Percentiles rank a stretch among this genome's conserved stretches.
These are phyloP conservation scores for Ichneumoninae sp. DNA, from an alignment of 2,888 invertebrate species.

Conservation along the genomic window DNA sequence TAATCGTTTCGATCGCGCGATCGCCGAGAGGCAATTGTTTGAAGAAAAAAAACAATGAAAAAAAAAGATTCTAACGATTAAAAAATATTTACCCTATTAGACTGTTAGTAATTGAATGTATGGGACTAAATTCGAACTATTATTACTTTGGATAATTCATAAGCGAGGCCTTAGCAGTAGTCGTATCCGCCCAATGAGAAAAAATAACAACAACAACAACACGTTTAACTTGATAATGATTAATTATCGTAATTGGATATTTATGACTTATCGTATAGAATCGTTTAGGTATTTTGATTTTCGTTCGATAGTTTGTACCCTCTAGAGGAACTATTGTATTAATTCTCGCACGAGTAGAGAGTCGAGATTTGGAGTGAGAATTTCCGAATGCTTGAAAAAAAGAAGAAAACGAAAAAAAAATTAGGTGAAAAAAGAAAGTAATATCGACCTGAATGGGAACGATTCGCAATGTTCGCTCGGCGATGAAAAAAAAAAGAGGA, in stretches of 20 bases:
- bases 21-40: conserved; percentile 69
- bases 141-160: conserved; percentile 77
- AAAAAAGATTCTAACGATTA: conserved; percentile 56
- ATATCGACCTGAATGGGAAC: not conserved
- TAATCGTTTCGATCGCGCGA: conserved; percentile 72
- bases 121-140: conserved; percentile 78
- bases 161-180: conserved; percentile 84
- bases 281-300: conserved; percentile 30
- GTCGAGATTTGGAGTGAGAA: conserved; percentile 3
- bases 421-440: conserved; percentile 8
- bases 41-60: conserved; percentile 43
- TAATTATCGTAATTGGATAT: conserved; percentile 58
- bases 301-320: conserved; percentile 53
- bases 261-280: conserved; percentile 38
- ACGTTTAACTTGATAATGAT: conserved; percentile 54
- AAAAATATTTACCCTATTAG: conserved; percentile 70
- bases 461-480: conserved; percentile 12
- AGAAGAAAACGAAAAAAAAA: not conserved
- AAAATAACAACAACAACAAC: conserved; percentile 51
- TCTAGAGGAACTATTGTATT: conserved; percentile 50
- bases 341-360: conserved; percentile 8
- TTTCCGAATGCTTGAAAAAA: conserved; percentile 1
- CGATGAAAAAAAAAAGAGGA: not conserved
- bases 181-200: conserved; percentile 83
- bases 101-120: conserved; percentile 78